Base-by-base conservation (phyloP, 2,113 vertebrate species). In the Nycticorax nycticorax region DNA sequence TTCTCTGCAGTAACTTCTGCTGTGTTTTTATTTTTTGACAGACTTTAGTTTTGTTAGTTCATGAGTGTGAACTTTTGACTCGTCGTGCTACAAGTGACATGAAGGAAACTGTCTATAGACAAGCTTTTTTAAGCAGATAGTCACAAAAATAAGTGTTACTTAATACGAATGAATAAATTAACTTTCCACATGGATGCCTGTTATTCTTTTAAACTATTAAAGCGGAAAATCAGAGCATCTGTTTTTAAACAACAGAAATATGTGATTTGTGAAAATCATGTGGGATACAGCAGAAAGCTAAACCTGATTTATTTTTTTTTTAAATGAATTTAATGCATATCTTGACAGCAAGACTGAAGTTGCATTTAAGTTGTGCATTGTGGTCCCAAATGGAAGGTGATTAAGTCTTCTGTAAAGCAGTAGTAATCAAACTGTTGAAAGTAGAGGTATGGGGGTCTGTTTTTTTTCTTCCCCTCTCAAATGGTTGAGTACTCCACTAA, bases 311-410 rank as follows among this genome's bases (percentile, higher is more conserved):
- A 20, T 24, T n/a, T 32, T 33, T 43, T 37, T 27, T 28, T 32
- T 19, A 2, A 8, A 12, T 21, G 16, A 21, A 26, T 17, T 60
- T 41, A 43, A 12, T 37, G 9, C 1, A 0, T 63, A 12, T 28
- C 12, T 26, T 52, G 47, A 24, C 12, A 45, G 32, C 45, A 41
- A 27, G 41, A 30, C 15, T 13, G 5, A 0, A 8, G 10, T 45
- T 72, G 11, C 60, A 3, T 14, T 50, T 14, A 14, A 16, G 21
- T 5, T 41, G 17, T n/a, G 5, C 1, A 0, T 33, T 22, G 39
- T 45, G 18, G 15, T 43, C 39, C 27, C 39, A 50, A n/a, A 27
- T 4, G 17, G 33, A 52, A 35, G n/a, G 14, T 15, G 50, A 39
- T 50, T 27, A 35, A 69, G 41, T 23, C 11, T 53, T 63, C 24